Evolutionary conservation across 2,888 invertebrate genomes (phyloP).

Genomic region (Tetheella fluctuosa): DNA sequence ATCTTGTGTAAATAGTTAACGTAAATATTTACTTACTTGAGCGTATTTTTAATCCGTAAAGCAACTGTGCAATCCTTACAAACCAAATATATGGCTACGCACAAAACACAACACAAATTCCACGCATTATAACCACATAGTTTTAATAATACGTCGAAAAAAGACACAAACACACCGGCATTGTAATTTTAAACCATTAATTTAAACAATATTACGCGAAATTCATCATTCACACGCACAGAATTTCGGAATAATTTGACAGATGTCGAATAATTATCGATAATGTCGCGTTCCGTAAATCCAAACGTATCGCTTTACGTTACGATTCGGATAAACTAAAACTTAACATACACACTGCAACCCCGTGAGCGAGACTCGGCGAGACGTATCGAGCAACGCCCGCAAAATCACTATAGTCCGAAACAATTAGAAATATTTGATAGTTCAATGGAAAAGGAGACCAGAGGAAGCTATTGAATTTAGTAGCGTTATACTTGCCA

Average conservation of each 20-base stretch:
- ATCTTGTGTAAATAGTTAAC: conserved; percentile 31
- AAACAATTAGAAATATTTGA: conserved; percentile 22
- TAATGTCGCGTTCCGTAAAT: conserved; percentile 60
- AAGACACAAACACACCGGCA: conserved; percentile 56
- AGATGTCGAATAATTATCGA: conserved; percentile 65
- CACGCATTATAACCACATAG: conserved; percentile 67
- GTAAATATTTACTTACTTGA: conserved; percentile 80
- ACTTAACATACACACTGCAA: conserved; percentile 25
- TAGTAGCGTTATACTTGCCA: conserved; percentile 30
- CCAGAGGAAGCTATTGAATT: conserved; percentile 22
- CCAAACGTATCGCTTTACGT: conserved; percentile 64
- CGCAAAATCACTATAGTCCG: conserved; percentile 36
- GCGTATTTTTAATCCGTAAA: conserved; percentile 71
- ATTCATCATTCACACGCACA: conserved; percentile 50
- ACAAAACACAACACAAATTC: conserved; percentile 74
- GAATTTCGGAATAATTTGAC: conserved; percentile 65
- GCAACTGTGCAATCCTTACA: conserved; percentile 65
- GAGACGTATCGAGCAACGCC: conserved; percentile 51
- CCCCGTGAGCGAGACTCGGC: conserved; percentile 37
- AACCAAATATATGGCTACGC: conserved; percentile 57
- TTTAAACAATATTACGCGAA: conserved; percentile 50
- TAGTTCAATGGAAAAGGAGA: not conserved
- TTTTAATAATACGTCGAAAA: conserved; percentile 49
- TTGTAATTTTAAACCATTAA: conserved; percentile 28
- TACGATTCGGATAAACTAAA: conserved; percentile 69